Conservation (phyloP, 2,888 invertebrate genomes). For the Eurytoma californica region DNA sequence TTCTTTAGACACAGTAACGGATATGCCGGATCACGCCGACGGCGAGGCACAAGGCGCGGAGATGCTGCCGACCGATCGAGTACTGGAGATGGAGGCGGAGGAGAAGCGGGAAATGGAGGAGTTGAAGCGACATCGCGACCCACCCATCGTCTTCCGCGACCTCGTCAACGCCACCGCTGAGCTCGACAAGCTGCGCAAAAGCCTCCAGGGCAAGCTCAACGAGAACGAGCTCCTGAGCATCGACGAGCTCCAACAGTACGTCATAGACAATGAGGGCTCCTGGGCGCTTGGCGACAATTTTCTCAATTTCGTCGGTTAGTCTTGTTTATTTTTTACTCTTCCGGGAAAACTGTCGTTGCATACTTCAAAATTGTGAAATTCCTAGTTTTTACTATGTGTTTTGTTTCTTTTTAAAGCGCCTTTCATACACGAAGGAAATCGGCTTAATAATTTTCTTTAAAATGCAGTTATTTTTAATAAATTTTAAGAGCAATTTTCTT, state of each 20-base stretch:
- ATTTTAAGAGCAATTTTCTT: no score
- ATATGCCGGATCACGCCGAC: slow-evolving; percentile 61
- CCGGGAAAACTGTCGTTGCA: no score
- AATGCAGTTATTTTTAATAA: no score
- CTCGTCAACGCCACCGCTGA: slow-evolving; percentile 83
- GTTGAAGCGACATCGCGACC: slow-evolving; percentile 83
- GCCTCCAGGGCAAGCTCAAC: slow-evolving; percentile 83
- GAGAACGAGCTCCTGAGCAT: slow-evolving; percentile 86
- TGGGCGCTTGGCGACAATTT: slow-evolving; percentile 95
- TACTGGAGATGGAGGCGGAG: slow-evolving; percentile 79
- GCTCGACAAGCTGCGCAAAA: slow-evolving; percentile 83
- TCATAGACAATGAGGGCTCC: slow-evolving; percentile 91
- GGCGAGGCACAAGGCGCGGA: slow-evolving; percentile 62
- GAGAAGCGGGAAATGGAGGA: slow-evolving; percentile 83
- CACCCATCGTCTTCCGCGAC: slow-evolving; percentile 87
- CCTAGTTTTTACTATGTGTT: no score
- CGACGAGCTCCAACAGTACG: slow-evolving; percentile 90
- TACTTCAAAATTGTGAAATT: no score
- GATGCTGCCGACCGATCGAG: slow-evolving; percentile 77
- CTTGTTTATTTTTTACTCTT: background rate
- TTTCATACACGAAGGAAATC: no score
- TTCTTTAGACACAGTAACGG: slow-evolving; percentile 62
- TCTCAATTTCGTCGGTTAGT: slow-evolving; percentile 85
- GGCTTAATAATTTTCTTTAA: no score
- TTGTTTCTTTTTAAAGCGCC: no score